A percentile compares a stretch with the other conserved stretches of the same genome.
These are phyloP conservation scores for Apis florea DNA, from an alignment of 1,140 invertebrate genomes.

Conservation along the genomic window DNA sequence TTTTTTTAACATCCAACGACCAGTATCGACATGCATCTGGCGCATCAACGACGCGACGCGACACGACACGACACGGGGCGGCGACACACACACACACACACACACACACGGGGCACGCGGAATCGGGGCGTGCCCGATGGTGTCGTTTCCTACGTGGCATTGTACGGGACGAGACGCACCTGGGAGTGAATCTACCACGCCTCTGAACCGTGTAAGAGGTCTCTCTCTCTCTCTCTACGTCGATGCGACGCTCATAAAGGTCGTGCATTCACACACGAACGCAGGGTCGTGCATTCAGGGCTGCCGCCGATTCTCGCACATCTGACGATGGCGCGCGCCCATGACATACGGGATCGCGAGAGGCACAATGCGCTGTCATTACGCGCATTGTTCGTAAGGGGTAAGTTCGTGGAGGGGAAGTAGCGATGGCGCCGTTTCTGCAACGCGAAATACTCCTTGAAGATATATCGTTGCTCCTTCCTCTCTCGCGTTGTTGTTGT, in stretches of 20 bases:
- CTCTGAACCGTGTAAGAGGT: slow-evolving; percentile 65
- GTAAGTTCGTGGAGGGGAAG: slow-evolving; percentile 52
- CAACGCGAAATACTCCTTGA: no score
- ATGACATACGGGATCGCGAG: slow-evolving; percentile 63
- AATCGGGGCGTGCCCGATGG: slow-evolving; percentile 71
- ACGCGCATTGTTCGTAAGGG: slow-evolving; percentile 67
- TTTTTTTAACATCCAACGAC: slow-evolving; percentile 32
- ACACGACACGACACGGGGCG: slow-evolving; percentile 35
- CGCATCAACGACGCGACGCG: slow-evolving; percentile 27
- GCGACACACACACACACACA: slow-evolving; percentile 31
- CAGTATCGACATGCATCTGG: slow-evolving; percentile 56
- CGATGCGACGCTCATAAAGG: slow-evolving; percentile 39
- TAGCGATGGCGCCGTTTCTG: slow-evolving; percentile 57
- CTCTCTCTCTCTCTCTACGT: no score
- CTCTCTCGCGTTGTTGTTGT: background rate
- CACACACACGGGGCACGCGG: slow-evolving; percentile 56
- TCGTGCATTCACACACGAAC: background rate
- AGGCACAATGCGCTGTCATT: slow-evolving; percentile 72
- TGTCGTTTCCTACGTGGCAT: slow-evolving; percentile 69
- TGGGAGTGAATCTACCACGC: slow-evolving; percentile 74
- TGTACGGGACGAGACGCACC: slow-evolving; percentile 67
- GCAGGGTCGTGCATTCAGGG: background rate
- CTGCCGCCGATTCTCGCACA: slow-evolving; percentile 3
- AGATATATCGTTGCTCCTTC: slow-evolving; percentile 10
- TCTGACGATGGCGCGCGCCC: slow-evolving; percentile 44